Conservation (phyloP, 2,113 vertebrate species). For the Ctenomys sociabilis region DNA sequence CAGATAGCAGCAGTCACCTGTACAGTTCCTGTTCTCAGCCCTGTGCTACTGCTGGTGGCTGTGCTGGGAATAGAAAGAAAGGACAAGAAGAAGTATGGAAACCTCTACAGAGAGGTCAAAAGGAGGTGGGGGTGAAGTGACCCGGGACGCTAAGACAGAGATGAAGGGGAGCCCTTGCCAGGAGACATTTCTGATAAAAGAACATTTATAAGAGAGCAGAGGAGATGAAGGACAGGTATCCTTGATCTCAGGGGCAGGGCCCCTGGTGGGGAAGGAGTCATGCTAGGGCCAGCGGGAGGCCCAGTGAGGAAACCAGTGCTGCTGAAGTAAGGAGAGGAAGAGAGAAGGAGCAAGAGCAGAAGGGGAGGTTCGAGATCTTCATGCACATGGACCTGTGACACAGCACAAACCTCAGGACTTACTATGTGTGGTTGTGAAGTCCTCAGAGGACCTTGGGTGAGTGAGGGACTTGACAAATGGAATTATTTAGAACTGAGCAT, state of each 20-base stretch:
- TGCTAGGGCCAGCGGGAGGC: background rate
- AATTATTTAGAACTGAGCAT: background rate
- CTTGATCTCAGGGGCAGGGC: background rate
- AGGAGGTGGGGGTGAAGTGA: background rate
- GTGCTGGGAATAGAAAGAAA: too few species aligned
- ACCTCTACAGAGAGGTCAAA: too few species aligned
- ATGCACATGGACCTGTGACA: too few species aligned
- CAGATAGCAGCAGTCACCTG: too few species aligned
- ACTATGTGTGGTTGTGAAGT: background rate
- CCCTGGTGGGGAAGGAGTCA: too few species aligned
- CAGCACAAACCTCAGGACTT: background rate
- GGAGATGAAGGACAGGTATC: background rate
- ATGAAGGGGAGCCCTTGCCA: too few species aligned
- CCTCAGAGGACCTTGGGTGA: background rate
- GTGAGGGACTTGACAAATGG: background rate
- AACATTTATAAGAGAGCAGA: background rate
- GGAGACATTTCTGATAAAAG: background rate
- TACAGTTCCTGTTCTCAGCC: rapidly evolving
- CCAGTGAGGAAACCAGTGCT: background rate
- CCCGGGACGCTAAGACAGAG: background rate
- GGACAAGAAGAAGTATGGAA: background rate
- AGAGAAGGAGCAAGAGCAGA: rapidly evolving
- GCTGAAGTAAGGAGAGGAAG: background rate
- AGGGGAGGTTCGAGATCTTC: background rate
- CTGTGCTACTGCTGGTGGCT: background rate